Base-by-base conservation (phyloP, 2,797 vertebrate species). In the Etheostoma nigrum region DNA sequence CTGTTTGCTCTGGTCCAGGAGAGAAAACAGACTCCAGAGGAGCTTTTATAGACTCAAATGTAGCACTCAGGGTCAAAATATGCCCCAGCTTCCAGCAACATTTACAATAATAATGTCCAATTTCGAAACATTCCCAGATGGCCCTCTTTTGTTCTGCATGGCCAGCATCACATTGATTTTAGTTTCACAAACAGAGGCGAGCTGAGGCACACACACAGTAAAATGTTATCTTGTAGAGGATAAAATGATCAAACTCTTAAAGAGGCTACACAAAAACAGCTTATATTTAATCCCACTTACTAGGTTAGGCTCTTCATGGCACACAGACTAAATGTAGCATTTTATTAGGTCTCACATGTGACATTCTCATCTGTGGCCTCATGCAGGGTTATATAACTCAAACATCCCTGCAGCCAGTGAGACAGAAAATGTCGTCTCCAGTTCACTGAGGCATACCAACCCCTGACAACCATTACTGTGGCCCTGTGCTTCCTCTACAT, bases 391-490 rank as follows among this genome's bases (percentile, higher is more conserved):
- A 94, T 90, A 83, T 94, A 94, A 95, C 87, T 88, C 82, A 82
- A 91, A 91, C 92, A 91, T 89, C 88, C 90, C 90, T 83, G 92
- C 85, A 93, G 92, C 87, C 93, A 93, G 87, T 88, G 86, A 94
- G 89, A 93, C 92, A 94, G 93, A 94, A 95, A 94, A 95, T 93
- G 89, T 93, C 83, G 89, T 94, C 89, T 92, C 94, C 86, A 73
- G 93, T 88, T 95, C 92, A 92, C 78, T 93, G 92, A 94, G 91
- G 94, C 93, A 83, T 94, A 90, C 89, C 87, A 86, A 88, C 84
- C 92, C 85, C 88, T 89, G 91, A 94, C 94, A 93, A 86, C 90
- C 92, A 93, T 92, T 93, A 92, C 87, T 82, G 82, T 88, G 83
- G 89, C 89, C 91, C 90, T 52, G 80, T 89, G 90, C 89, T 89